Evolutionary conservation across 2,888 invertebrate genomes (phyloP).

Genomic region (Drosophila setosimentum): DNA sequence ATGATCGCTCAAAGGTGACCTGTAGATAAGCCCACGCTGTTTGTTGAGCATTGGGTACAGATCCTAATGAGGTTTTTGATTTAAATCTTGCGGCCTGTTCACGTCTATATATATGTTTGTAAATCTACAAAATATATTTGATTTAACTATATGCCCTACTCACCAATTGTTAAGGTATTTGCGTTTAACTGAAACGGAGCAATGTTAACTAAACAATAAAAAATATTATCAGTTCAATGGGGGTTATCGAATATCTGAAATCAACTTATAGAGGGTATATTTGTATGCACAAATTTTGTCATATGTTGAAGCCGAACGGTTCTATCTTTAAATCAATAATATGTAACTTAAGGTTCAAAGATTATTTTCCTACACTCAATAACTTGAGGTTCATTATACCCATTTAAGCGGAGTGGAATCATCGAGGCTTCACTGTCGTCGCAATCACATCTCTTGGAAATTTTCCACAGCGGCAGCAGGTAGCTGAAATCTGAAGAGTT

Average conservation of each 20-base stretch:
- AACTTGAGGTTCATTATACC: not conserved
- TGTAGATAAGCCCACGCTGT: constrained; percentile 17
- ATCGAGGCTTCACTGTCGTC: constrained; percentile 8
- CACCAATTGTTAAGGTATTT: not conserved
- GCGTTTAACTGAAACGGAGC: not conserved
- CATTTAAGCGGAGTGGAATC: not conserved
- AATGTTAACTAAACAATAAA: not conserved
- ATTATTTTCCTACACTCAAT: not conserved
- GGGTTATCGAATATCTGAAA: not conserved
- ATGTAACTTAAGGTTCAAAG: not conserved
- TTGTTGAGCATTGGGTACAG: constrained; percentile 3
- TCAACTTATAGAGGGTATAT: not conserved
- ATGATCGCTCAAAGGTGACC: constrained; percentile 42
- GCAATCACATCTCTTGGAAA: constrained; percentile 24
- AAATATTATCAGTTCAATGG: not conserved
- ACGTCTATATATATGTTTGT: not conserved
- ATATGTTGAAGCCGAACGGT: not conserved
- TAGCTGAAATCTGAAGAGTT: constrained; percentile 41
- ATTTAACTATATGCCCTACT: constrained; percentile 13
- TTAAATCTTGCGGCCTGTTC: constrained; percentile 8
- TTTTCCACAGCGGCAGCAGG: constrained; percentile 67
- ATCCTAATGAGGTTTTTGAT: constrained; percentile 11
- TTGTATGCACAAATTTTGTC: not conserved
- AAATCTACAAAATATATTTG: constrained; percentile 12
- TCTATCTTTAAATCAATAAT: not conserved